Percentiles rank a stretch among this genome's conserved stretches.
These are phyloP conservation scores for Neocrepidodera transversa DNA, from an alignment of 2,888 invertebrate genomes.

Conservation along the genomic window DNA sequence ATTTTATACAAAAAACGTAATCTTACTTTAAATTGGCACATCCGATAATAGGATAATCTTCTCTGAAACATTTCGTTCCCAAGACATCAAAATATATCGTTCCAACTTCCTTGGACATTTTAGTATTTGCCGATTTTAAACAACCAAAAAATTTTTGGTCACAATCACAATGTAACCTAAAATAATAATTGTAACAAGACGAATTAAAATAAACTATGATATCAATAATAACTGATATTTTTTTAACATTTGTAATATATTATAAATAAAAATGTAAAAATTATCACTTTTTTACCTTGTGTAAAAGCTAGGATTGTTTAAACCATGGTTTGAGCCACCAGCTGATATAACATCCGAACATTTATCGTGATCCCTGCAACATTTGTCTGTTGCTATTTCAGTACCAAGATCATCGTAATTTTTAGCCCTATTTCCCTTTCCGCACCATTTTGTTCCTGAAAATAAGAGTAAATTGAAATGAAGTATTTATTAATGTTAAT, in stretches of 20 bases:
- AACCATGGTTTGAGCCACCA: constrained; percentile 49
- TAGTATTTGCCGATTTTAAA: constrained; percentile 56
- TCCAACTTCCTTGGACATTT: constrained; percentile 61
- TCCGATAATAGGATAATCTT: too few relatives aligned
- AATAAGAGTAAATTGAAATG: too few relatives aligned
- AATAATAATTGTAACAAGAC: constrained; percentile 10
- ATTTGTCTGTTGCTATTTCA: constrained; percentile 69
- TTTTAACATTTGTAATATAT: too few relatives aligned
- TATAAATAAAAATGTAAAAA: too few relatives aligned
- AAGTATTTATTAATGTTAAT: too few relatives aligned
- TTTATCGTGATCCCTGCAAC: constrained; percentile 76
- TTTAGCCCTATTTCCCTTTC: constrained; percentile 71
- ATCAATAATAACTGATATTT: too few relatives aligned
- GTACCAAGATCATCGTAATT: constrained; percentile 71
- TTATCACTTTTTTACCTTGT: too few relatives aligned
- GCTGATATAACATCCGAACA: constrained; percentile 68
- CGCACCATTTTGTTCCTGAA: constrained; percentile 83
- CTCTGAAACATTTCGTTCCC: constrained; percentile 66
- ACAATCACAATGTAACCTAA: constrained; percentile 65
- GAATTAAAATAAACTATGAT: not conserved
- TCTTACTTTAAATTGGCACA: too few relatives aligned
- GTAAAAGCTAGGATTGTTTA: constrained; percentile 53
- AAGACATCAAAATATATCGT: constrained; percentile 65
- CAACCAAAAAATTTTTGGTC: constrained; percentile 64
- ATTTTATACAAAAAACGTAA: too few relatives aligned